phyloP scores from a whole-genome alignment of 2,888 invertebrate species.

The Thereva nobilitata region DNA sequence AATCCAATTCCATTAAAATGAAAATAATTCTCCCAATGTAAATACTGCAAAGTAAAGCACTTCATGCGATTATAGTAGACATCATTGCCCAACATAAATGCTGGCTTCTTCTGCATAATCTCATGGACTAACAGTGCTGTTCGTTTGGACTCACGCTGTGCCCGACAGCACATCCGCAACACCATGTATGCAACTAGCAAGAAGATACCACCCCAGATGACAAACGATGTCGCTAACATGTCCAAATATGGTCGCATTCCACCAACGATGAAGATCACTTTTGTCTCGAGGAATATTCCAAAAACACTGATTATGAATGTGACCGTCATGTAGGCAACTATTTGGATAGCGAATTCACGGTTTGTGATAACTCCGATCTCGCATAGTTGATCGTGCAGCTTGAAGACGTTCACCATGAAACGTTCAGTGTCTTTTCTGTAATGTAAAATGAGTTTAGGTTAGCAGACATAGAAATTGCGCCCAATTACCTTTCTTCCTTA shows the following conservation, averaged over 20 bases:
- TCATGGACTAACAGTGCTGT: constrained; percentile 58
- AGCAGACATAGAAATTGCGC: no score
- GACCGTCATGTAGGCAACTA: constrained; percentile 54
- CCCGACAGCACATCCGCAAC: constrained; percentile 53
- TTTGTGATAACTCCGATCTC: constrained; percentile 52
- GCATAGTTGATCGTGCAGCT: constrained; percentile 55
- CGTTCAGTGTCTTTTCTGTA: constrained; percentile 45
- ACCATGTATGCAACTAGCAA: constrained; percentile 53
- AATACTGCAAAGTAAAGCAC: constrained; percentile 56
- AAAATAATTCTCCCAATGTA: constrained; percentile 57
- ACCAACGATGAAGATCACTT: constrained; percentile 54
- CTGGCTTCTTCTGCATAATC: constrained; percentile 58
- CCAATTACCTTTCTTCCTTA: no score
- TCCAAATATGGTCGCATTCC: constrained; percentile 51
- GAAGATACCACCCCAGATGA: constrained; percentile 53
- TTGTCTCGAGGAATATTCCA: constrained; percentile 55
- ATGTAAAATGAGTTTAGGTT: no score
- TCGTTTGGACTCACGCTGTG: constrained; percentile 53
- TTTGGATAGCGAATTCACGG: constrained; percentile 53
- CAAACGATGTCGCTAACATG: constrained; percentile 51
- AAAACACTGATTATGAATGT: constrained; percentile 55
- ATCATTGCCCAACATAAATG: constrained; percentile 57
- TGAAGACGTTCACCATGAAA: constrained; percentile 54
- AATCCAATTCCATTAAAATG: constrained; percentile 57
- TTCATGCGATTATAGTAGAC: constrained; percentile 58